Base-by-base conservation (phyloP, 2,797 vertebrate genomes). In the Macropodus opercularis region DNA sequence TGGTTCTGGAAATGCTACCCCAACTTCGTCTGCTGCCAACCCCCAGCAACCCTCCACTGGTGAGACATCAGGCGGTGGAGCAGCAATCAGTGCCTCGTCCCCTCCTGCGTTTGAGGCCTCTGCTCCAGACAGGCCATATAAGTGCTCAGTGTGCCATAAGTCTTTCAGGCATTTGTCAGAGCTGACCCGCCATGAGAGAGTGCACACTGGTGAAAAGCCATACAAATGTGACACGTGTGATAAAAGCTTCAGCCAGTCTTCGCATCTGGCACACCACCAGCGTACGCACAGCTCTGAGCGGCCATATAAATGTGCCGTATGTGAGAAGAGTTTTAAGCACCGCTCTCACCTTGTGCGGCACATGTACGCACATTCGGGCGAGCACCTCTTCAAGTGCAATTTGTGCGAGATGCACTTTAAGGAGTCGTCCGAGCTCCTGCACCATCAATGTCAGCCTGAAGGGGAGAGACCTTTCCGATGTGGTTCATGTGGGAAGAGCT, bases 221-320 rank as follows among this genome's bases (percentile, higher is more conserved):
- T 98, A 97, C 89, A 98, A 98, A 81, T 98, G 97, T 77, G 95
- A 95, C 1, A 92, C 96, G n/a, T 98, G 97, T 0, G 96, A 98
- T 60, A 98, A 98, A 86, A 98, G 94, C 87, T 98, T 98, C 91
- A 98, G 96, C 87, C 97, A 98, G 90, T 97, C 96, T 0, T 98
- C 97, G 0, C 97, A 98, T 63, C 90, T 98, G 72, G 96, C 96
- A 21, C 97, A 98, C 77, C 96, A 98, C 90, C 97, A 98, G 84
- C 95, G 96, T 64, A 98, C 96, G 0, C 97, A 98, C 92, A 98
- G 96, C 81, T 95, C 96, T 0, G 97, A 98, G 90, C 93, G 96
- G 57, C 97, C 97, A 8, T 98, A 98, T 79, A 98, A 97, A 72
- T 98, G 97, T 26, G 93, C 96, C 0, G 96, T 98, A 23, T 98